Conservation (phyloP, 1,140 invertebrate genomes). For the Linepithema humile region DNA sequence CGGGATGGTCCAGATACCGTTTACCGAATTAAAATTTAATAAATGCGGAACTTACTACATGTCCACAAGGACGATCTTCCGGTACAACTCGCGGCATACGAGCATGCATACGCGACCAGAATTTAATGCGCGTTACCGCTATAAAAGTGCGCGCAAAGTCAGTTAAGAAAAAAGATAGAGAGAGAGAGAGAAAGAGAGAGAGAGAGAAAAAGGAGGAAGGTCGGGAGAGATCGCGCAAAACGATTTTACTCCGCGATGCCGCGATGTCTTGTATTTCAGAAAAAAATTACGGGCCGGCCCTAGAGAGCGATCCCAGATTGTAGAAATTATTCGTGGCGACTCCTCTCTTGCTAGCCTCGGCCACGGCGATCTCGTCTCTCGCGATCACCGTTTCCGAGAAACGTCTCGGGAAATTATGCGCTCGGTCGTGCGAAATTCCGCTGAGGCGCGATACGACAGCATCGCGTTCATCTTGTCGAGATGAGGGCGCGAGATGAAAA, state of each 20-base stretch:
- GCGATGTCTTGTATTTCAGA: constrained; percentile 52
- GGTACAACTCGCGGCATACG: constrained; percentile 9
- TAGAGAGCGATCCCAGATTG: constrained; percentile 70
- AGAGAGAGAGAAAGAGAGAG: background rate
- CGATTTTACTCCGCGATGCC: constrained; percentile 45
- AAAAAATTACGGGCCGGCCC: constrained; percentile 62
- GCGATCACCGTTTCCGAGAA: constrained; percentile 49
- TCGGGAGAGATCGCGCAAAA: constrained; percentile 35
- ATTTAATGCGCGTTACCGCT: constrained; percentile 40
- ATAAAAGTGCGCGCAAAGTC: constrained; percentile 9
- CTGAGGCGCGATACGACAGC: background rate
- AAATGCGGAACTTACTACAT: constrained; percentile 5
- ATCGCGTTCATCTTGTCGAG: constrained; percentile 5
- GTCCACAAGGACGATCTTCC: constrained; percentile 42
- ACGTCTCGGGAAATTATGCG: constrained; percentile 31
- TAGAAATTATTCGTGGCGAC: constrained; percentile 68
- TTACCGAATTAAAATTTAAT: constrained; percentile 52
- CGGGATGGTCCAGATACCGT: constrained; percentile 27
- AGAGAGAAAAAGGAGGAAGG: background rate
- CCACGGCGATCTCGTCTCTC: constrained; percentile 20
- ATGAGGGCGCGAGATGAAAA: background rate
- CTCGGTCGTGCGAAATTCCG: constrained; percentile 35
- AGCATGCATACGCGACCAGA: constrained; percentile 32
- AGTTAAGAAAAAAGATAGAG: background rate
- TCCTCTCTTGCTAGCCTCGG: constrained; percentile 23